A percentile compares a stretch with the other conserved stretches of the same genome.
phyloP scores from a whole-genome alignment of 2,888 invertebrate genomes.

The Gnatocerus cornutus region DNA sequence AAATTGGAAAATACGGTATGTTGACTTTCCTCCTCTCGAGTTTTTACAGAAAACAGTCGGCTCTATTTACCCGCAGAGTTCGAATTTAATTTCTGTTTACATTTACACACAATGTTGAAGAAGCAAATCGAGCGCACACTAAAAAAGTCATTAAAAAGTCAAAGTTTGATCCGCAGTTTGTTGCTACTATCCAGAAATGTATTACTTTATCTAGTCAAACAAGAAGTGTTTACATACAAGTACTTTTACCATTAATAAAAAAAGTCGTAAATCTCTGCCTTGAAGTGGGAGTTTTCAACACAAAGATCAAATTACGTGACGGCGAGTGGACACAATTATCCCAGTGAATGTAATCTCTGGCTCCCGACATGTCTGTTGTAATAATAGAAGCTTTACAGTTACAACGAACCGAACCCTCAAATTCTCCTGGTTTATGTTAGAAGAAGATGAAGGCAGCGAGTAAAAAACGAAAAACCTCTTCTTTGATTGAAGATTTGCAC shows the following conservation, averaged over 20 bases:
- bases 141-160: too few species aligned
- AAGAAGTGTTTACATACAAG: constrained; percentile 2
- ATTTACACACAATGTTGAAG: too few species aligned
- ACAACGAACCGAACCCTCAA: not conserved
- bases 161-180: too few species aligned
- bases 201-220: too few species aligned
- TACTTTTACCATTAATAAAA: constrained; percentile 1
- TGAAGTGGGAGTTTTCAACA: constrained; percentile 7
- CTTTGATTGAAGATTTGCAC: not conserved
- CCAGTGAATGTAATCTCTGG: constrained; percentile 1
- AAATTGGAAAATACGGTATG: too few species aligned
- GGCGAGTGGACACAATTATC: constrained; percentile 2
- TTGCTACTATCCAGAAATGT: too few species aligned
- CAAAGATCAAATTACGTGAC: constrained; percentile 6
- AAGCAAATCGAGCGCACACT: too few species aligned
- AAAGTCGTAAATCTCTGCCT: constrained; percentile 7
- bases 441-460: constrained; percentile 1
- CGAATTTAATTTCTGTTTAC: too few species aligned
- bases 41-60: too few species aligned
- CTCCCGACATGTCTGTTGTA: not conserved
- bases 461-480: not conserved
- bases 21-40: not conserved
- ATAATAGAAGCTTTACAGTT: not conserved
- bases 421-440: not conserved
- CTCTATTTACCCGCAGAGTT: too few species aligned